A percentile compares a stretch with the other conserved stretches of the same genome.
Conservation (phyloP, 1,140 invertebrate genomes). For the Drosophila hydei region DNA sequence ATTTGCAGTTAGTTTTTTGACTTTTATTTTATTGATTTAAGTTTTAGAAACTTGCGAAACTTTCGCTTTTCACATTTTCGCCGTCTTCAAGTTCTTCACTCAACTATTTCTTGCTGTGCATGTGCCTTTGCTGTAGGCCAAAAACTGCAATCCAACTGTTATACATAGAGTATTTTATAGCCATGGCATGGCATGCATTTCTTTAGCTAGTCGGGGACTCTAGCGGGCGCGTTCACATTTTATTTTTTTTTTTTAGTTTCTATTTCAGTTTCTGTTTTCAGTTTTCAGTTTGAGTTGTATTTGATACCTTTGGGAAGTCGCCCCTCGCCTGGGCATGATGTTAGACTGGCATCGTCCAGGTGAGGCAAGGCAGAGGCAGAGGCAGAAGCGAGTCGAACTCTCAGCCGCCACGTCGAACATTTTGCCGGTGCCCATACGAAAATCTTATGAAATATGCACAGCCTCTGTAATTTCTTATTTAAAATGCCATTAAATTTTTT, state of each 20-base stretch:
- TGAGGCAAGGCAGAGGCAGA: slow-evolving; percentile 21
- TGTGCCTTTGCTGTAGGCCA: slow-evolving; percentile 34
- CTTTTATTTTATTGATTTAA: background rate
- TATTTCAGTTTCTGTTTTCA: slow-evolving; percentile 31
- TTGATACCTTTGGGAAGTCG: slow-evolving; percentile 74
- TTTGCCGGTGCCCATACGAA: slow-evolving; percentile 58
- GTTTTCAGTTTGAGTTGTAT: slow-evolving; percentile 54
- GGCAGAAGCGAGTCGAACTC: slow-evolving; percentile 53
- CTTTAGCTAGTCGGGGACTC: slow-evolving; percentile 40
- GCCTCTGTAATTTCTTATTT: slow-evolving; percentile 84
- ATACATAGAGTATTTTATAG: slow-evolving; percentile 60
- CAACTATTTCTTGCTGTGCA: slow-evolving; percentile 7
- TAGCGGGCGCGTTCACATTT: slow-evolving; percentile 41
- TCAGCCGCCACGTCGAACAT: slow-evolving; percentile 68
- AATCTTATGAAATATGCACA: slow-evolving; percentile 83
- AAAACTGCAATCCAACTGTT: slow-evolving; percentile 59
- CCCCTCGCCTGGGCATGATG: background rate
- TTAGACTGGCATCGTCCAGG: slow-evolving; percentile 18
- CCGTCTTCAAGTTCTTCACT: background rate
- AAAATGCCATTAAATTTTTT: slow-evolving; percentile 84
- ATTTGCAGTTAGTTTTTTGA: background rate
- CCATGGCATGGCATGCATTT: slow-evolving; percentile 72
- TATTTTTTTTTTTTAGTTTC: slow-evolving; percentile 1
- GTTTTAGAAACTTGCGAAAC: background rate
- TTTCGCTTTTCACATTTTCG: background rate